phyloP scores from a whole-genome alignment of 2,113 vertebrate genomes.

The Laticauda laticaudata region DNA sequence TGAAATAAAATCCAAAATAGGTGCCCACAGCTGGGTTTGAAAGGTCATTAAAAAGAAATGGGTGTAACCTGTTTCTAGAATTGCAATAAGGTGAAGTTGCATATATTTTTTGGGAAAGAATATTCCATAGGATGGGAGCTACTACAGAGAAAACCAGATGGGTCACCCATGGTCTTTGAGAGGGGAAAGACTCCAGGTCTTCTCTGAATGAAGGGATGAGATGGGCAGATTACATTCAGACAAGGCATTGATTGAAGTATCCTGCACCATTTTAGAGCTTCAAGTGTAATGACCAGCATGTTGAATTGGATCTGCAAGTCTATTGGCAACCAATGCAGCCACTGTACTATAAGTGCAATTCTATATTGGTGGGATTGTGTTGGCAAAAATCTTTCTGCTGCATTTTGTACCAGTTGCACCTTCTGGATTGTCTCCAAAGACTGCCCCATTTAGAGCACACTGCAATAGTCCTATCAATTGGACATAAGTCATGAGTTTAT shows the following conservation, averaged over 20 bases:
- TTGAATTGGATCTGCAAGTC: neutral
- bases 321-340: neutral
- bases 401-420: neutral
- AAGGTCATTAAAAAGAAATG: neutral
- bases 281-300: neutral
- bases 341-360: neutral
- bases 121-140: neutral
- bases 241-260: neutral
- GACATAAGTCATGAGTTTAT: neutral
- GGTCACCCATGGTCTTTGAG: neutral
- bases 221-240: neutral
- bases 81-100: neutral
- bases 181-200: neutral
- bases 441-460: neutral
- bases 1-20: neutral
- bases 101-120: neutral
- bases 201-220: neutral
- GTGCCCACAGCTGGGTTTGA: neutral
- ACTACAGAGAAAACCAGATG: neutral
- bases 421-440: neutral
- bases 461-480: neutral
- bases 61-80: neutral
- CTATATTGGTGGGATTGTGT: neutral
- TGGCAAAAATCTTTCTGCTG: neutral
- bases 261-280: neutral